Evolutionary conservation across 2,113 vertebrate species (phyloP).

Genomic region (Atrichornis clamosus): DNA sequence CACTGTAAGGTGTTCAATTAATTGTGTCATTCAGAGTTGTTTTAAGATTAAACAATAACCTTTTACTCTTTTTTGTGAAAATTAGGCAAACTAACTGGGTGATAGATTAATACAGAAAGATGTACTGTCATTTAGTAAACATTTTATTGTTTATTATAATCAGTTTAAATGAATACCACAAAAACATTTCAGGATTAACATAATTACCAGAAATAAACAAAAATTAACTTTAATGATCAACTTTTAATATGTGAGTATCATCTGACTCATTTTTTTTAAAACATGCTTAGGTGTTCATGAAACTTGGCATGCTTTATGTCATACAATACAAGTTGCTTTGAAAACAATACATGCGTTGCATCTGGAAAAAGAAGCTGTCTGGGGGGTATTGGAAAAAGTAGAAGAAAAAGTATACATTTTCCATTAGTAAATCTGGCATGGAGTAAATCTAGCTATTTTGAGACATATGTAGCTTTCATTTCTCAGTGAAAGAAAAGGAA

Average conservation of each 20-base stretch:
- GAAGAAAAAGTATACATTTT: not conserved
- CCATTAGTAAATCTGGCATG: not conserved
- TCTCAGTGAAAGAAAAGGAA: not conserved
- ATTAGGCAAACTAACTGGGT: not conserved
- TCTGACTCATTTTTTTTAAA: not conserved
- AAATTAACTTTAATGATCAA: not conserved
- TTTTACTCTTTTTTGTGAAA: not conserved
- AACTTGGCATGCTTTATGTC: not conserved
- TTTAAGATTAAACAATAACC: not conserved
- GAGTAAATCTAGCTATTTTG: not conserved
- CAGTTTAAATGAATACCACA: not conserved
- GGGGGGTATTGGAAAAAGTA: not conserved
- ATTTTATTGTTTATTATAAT: not conserved
- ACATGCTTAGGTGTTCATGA: not conserved
- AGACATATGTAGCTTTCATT: not conserved
- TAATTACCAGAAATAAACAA: slow-evolving; percentile 35
- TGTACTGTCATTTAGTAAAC: not conserved
- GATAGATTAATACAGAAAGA: not conserved
- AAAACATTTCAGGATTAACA: not conserved
- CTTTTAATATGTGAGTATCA: not conserved
- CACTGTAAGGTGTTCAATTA: not conserved
- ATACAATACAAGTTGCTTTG: not conserved
- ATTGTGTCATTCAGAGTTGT: not conserved
- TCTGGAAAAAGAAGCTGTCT: not conserved
- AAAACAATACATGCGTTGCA: not conserved